Evolutionary conservation across 2,888 invertebrate species (phyloP).

Genomic region (Ophion slaviceki): DNA sequence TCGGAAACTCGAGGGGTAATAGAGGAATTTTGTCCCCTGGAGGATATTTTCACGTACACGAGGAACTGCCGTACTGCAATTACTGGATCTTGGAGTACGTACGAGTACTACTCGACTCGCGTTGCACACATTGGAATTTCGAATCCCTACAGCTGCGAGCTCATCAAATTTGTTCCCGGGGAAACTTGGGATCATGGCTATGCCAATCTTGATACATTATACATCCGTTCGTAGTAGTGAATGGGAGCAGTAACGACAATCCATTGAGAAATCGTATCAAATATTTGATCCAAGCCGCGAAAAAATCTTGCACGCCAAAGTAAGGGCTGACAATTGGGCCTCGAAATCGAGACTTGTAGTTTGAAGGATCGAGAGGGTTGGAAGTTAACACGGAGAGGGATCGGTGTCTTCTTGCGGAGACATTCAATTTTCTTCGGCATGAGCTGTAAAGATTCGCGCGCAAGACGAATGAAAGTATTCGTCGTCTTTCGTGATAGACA

Average conservation of each 20-base stretch:
- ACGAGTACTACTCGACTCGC: too few relatives aligned
- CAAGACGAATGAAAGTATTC: slow-evolving; percentile 53
- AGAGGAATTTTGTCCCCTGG: too few relatives aligned
- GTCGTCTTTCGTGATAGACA: slow-evolving; percentile 23
- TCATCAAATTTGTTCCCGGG: neutral
- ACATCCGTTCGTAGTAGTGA: slow-evolving; percentile 16
- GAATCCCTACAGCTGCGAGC: neutral
- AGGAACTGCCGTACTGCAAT: too few relatives aligned
- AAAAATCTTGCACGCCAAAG: slow-evolving; percentile 12
- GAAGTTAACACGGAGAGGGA: slow-evolving; percentile 42
- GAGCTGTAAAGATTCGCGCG: slow-evolving; percentile 19
- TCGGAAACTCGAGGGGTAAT: too few relatives aligned
- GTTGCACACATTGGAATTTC: too few relatives aligned
- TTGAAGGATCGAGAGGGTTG: neutral
- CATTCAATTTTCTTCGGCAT: slow-evolving; percentile 52
- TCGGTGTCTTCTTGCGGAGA: slow-evolving; percentile 48
- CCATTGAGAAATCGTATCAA: slow-evolving; percentile 17
- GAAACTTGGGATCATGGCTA: neutral
- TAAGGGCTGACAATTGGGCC: slow-evolving; percentile 14
- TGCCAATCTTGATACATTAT: slow-evolving; percentile 10
- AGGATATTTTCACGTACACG: too few relatives aligned
- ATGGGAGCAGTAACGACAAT: slow-evolving; percentile 15
- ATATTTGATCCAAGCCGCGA: slow-evolving; percentile 22
- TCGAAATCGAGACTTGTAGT: slow-evolving; percentile 39
- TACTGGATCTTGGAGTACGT: too few relatives aligned